Evolutionary conservation across 2,888 invertebrate genomes (phyloP), one percentile per base, ranked within the genome.

Genomic region (Andrena marginata): DNA sequence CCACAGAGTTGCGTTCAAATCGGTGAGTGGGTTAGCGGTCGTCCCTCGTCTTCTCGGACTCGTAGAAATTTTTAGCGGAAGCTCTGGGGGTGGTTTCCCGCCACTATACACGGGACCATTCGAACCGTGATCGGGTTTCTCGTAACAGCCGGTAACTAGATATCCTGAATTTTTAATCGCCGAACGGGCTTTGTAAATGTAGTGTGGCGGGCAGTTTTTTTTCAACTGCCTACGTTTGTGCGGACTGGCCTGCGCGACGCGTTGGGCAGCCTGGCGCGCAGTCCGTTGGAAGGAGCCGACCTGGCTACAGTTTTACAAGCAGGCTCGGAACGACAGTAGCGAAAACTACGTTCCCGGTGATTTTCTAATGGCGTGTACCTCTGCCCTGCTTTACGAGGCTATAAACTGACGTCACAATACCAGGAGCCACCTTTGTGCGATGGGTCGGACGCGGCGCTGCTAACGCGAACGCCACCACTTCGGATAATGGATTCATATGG

Each of bases 361-460:
- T 91, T 92, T 93, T 92, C 93, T 93, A 92, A 93, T 90, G 89
- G 88, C 86, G 87, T 88, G 85, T 89, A 86, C 86, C 82, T 83
- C 77, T 80, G 89, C 85, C 26, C 86, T 90, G 90, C 81, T 94
- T 94, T 94, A 94, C 92, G 94, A 93, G 90, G 93, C 89, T 89
- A 93, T 94, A 93, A 94, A 94, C 88, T 86, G 91, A 91, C 92
- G 92, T 93, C 90, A 91, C 92, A 90, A 86, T 90, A 87, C 87
- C 81, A 63, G 85, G 75, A 88, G 87, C 80, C 48, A 78, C 69
- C 76, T 81, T 81, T 79, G 35, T 31, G 75, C 77, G 79, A 85
- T 80, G 78, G 77, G 49, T 73, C 54, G 80, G 76, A 78, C 85
- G 82, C 79, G 56, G 13, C 10, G 85, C 84, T 83, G 83, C 86